A percentile compares a stretch with the other conserved stretches of the same genome.
phyloP scores from a whole-genome alignment of 2,797 vertebrate species.

The Sebastes matsubarae region DNA sequence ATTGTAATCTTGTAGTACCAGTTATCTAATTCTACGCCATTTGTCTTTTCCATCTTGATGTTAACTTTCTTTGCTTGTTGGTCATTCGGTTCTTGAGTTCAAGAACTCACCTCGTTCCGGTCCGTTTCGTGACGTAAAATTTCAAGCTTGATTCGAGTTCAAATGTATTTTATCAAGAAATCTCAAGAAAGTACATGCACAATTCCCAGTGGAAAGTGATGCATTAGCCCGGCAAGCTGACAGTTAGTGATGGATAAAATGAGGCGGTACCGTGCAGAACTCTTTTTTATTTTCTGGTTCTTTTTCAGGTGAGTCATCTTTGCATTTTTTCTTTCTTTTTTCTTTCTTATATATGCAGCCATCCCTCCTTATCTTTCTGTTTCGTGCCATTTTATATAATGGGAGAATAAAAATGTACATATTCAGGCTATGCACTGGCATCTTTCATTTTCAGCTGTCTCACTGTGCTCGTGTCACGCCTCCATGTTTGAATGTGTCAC shows the following conservation, averaged over 20 bases:
- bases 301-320: neutral
- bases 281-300: neutral
- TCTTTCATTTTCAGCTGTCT: conserved; percentile 11
- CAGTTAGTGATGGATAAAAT: neutral
- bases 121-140: neutral
- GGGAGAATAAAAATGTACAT: conserved; percentile 34
- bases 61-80: neutral
- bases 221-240: neutral
- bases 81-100: neutral
- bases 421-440: conserved; percentile 67
- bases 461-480: conserved; percentile 30
- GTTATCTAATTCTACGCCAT: neutral
- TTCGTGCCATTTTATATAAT: conserved; percentile 5
- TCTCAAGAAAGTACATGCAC: neutral
- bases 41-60: neutral
- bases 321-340: neutral
- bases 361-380: neutral
- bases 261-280: neutral
- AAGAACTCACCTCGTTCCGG: neutral
- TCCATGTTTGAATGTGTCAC: conserved; percentile 36
- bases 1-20: conserved; percentile 31
- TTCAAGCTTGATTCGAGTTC: neutral
- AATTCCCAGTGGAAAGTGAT: neutral
- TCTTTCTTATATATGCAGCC: neutral
- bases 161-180: neutral